Evolutionary conservation across 2,113 vertebrate species (phyloP).

Genomic region (Circaetus gallicus): DNA sequence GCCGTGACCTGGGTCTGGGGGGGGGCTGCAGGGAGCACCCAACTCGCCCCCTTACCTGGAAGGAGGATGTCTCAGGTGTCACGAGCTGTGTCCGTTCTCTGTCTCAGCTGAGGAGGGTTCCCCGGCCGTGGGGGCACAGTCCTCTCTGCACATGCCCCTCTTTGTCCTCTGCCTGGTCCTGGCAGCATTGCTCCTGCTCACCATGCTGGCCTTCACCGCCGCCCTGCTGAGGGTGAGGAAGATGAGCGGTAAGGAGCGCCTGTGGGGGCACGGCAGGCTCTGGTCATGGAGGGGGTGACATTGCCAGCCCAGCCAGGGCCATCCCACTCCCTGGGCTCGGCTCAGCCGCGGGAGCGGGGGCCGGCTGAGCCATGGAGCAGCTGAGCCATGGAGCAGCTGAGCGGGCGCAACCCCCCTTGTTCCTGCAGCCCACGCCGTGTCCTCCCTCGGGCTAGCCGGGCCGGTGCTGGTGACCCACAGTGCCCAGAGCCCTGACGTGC

Average conservation of each 20-base stretch:
- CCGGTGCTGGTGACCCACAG: neutral
- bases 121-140: fast-evolving
- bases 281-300: no score
- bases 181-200: conserved; percentile 52
- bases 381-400: neutral
- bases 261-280: fast-evolving
- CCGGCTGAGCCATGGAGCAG: fast-evolving
- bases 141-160: neutral
- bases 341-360: neutral
- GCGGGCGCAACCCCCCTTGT: neutral
- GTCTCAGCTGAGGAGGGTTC: neutral
- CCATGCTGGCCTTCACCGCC: neutral
- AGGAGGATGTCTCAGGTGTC: fast-evolving
- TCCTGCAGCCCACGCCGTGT: neutral
- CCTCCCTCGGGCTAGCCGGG: neutral
- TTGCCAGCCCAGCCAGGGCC: neutral
- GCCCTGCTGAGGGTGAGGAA: conserved; percentile 54
- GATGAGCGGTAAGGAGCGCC: conserved; percentile 35
- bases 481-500: fast-evolving
- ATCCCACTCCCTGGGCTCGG: neutral
- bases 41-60: fast-evolving
- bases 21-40: neutral
- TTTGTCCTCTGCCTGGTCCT: conserved; percentile 45
- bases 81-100: neutral
- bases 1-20: fast-evolving